Base-by-base conservation (phyloP, 2,797 vertebrate genomes). In the Siniperca undulata region DNA sequence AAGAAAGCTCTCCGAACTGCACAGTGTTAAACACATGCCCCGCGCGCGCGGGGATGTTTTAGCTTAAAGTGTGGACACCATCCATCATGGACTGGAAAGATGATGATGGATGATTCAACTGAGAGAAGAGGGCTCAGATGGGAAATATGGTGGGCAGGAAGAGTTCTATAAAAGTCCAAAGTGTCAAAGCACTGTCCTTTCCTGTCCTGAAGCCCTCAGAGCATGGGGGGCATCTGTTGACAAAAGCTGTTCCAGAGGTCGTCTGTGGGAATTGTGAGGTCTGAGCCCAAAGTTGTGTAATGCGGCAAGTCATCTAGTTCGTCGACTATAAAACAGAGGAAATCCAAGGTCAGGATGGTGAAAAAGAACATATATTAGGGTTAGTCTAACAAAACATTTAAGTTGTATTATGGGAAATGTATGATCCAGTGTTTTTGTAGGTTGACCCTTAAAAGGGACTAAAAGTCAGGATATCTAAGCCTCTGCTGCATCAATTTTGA, bases 231-330 rank as follows among this genome's bases (percentile, higher is more conserved):
- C 11, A 74, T 24, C 17, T 59, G 73, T 14, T 76, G 53, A 7
- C 16, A 34, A 42, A 85, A 55, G 76, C 0, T 70, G 76, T 7
- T 73, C 87, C 89, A 88, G 9, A 80, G 0, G 4, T 81, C 44
- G 1, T 89, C 86, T 27, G 34, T 70, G 16, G 56, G 0, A 1
- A 0, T 12, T 22, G 11, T 2, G 34, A 67, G 38, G 2, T 85
- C 85, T 22, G 90, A 5, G 24, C 48, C 80, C 82, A 96, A 78
- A n/a, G 80, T 93, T 9, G 86, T 94, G 90, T 95, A 95, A 7
- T 88, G 82, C 0, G 84, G 91, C 0, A 19, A 0, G 0, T 91
- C 90, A 0, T 96, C 94, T 58, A 92, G 7, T 8, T 96, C 95
- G 0, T 93, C 94, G 3, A 44, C 92, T 94, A 83, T 9, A 71